Evolutionary conservation across 2,888 invertebrate genomes (phyloP).

Genomic region (Acrocera orbiculus): DNA sequence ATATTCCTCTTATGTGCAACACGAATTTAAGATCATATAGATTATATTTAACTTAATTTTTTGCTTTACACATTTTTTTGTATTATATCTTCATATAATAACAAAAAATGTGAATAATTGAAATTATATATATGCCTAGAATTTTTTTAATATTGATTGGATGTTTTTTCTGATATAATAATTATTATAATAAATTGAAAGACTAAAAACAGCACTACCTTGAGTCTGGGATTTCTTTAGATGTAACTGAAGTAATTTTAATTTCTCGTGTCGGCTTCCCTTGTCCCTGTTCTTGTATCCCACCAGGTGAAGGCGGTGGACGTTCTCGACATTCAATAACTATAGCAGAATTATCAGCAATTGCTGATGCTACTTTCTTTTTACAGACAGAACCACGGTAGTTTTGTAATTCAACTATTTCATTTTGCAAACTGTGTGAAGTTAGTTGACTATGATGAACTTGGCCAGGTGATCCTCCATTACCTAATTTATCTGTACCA

Average conservation of each 20-base stretch:
- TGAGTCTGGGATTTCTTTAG: conserved; percentile 32
- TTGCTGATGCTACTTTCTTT: conserved; percentile 15
- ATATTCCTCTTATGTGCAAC: no score
- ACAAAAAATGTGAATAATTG: no score
- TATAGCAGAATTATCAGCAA: conserved; percentile 18
- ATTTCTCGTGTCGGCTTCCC: conserved; percentile 22
- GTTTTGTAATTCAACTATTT: conserved; percentile 1
- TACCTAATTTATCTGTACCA: conserved; percentile 13
- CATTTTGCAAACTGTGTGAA: conserved; percentile 18
- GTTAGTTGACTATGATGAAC: conserved; percentile 31
- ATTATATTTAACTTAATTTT: no score
- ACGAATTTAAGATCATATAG: no score
- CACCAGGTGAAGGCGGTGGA: conserved; percentile 20
- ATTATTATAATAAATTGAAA: conserved; percentile 2
- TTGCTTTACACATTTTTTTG: no score
- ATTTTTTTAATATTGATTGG: no score
- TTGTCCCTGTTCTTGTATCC: conserved; percentile 19
- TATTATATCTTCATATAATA: no score
- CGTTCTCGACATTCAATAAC: conserved; percentile 25
- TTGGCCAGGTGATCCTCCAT: conserved; percentile 12
- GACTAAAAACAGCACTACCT: conserved; percentile 28
- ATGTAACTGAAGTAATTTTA: conserved; percentile 19
- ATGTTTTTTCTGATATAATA: conserved; percentile 1
- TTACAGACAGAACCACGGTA: conserved; percentile 16
- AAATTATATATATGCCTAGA: no score